Evolutionary conservation across 2,797 vertebrate species (phyloP).

Genomic region (Cynopterus sphinx): DNA sequence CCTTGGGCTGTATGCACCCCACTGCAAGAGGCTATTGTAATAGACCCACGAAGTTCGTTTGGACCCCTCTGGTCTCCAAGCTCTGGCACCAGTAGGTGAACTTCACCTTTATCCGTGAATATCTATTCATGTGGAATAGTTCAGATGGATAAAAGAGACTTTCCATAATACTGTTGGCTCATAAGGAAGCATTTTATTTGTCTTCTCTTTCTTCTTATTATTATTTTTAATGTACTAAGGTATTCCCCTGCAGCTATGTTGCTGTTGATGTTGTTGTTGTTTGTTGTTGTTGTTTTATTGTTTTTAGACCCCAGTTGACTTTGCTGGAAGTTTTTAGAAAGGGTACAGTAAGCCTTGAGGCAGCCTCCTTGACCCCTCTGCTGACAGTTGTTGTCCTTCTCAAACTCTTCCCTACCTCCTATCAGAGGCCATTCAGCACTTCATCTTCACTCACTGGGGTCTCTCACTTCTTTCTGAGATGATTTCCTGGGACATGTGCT

Average conservation of each 20-base stretch:
- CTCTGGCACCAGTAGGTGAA: not conserved
- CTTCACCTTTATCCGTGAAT: conserved; percentile 75
- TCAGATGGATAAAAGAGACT: not conserved
- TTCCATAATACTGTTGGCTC: not conserved
- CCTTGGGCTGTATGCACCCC: conserved; percentile 64
- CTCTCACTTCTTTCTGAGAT: not conserved
- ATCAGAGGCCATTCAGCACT: not conserved
- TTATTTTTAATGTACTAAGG: conserved; percentile 38
- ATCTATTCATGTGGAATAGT: conserved; percentile 61
- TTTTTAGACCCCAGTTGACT: conserved; percentile 26
- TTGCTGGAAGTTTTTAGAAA: conserved; percentile 68
- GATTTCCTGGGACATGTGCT: not conserved
- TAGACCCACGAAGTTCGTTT: not conserved
- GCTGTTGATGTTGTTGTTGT: not conserved
- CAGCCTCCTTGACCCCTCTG: not conserved
- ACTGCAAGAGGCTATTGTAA: conserved; percentile 66
- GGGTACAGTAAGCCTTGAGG: conserved; percentile 17
- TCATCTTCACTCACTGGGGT: not conserved
- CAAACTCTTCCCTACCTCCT: not conserved
- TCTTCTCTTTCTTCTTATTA: not conserved
- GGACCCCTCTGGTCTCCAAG: not conserved
- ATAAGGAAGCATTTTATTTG: not conserved
- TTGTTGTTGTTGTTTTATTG: not conserved
- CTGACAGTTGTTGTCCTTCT: not conserved
- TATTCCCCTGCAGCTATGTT: conserved; percentile 48